Evolutionary conservation across 37 sponge, comb jelly and placozoan species (phyloP), one percentile per base, ranked within the genome.

Genomic region (Geodia barretti): DNA sequence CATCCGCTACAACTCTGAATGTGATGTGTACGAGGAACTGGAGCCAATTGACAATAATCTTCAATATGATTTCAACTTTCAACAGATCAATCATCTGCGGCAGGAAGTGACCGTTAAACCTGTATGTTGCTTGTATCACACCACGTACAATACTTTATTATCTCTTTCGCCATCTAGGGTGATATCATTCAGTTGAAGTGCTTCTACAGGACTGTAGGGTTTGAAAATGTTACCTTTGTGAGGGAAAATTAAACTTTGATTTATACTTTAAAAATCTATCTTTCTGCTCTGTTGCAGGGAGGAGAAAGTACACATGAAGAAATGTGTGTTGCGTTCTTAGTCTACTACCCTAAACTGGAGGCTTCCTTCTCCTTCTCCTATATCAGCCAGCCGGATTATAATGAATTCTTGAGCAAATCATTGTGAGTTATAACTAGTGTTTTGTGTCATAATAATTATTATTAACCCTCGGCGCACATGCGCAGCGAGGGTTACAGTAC

Each of bases 311-410:
- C 74, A 7, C 39, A 40, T 19, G 42, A 72, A 39, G 74, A 72
- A n/a, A 72, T 37, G 74, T 72, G 74, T 37, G 11, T 39, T 8
- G 36, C 40, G 39, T 72, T 39, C 74, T 14, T 34, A 11, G 20
- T 23, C 74, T 72, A 72, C 74, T 72, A 72, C 41, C 74, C 74
- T 58, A n/a, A n/a, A n/a, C n/a, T n/a, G n/a, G n/a, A n/a, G n/a
- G n/a, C n/a, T n/a, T n/a, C n/a, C n/a, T n/a, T n/a, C n/a, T n/a
- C n/a, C n/a, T n/a, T n/a, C n/a, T n/a, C n/a, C n/a, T n/a, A n/a
- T n/a, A n/a, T n/a, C n/a, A n/a, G n/a, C n/a, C n/a, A n/a, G n/a
- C n/a, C n/a, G n/a, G n/a, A n/a, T n/a, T n/a, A n/a, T n/a, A n/a
- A n/a, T n/a, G n/a, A n/a, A n/a, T n/a, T n/a, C n/a, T n/a, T n/a